A percentile compares a stretch with the other conserved stretches of the same genome.
Evolutionary conservation across 1,140 invertebrate species (phyloP).

Genomic region (Formica selysi): DNA sequence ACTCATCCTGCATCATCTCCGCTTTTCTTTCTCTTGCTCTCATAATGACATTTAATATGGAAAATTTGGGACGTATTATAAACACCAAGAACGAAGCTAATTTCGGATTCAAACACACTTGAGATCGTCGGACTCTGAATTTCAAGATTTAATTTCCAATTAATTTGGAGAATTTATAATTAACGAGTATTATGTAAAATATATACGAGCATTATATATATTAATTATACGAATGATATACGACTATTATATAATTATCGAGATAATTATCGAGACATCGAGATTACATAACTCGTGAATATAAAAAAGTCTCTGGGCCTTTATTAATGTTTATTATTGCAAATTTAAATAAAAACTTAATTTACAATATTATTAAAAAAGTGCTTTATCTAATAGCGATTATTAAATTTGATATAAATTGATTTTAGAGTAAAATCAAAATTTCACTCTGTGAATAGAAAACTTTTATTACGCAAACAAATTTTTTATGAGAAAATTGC

Average conservation of each 20-base stretch:
- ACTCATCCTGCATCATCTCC: not conserved
- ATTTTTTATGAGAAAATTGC: not conserved
- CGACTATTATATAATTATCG: not conserved
- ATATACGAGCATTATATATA: conserved; percentile 1
- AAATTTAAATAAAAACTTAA: not conserved
- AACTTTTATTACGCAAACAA: not conserved
- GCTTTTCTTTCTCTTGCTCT: conserved; percentile 7
- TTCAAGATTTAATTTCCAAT: conserved; percentile 4
- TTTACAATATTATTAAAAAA: not conserved
- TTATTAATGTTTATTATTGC: not conserved
- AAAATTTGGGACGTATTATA: conserved; percentile 55
- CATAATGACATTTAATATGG: conserved; percentile 59
- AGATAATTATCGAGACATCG: not conserved
- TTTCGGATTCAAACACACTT: not conserved
- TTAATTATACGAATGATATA: not conserved
- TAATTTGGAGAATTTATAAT: not conserved
- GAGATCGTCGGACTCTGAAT: not conserved
- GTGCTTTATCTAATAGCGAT: not conserved
- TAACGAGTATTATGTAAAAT: conserved; percentile 1
- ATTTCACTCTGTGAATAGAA: not conserved
- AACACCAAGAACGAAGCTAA: conserved; percentile 25
- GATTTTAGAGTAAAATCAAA: not conserved
- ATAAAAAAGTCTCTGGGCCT: too few species aligned
- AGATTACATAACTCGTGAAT: not conserved
- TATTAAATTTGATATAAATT: not conserved